Evolutionary conservation across 2,113 vertebrate genomes (phyloP).

Genomic region (Nansenia antarctica): DNA sequence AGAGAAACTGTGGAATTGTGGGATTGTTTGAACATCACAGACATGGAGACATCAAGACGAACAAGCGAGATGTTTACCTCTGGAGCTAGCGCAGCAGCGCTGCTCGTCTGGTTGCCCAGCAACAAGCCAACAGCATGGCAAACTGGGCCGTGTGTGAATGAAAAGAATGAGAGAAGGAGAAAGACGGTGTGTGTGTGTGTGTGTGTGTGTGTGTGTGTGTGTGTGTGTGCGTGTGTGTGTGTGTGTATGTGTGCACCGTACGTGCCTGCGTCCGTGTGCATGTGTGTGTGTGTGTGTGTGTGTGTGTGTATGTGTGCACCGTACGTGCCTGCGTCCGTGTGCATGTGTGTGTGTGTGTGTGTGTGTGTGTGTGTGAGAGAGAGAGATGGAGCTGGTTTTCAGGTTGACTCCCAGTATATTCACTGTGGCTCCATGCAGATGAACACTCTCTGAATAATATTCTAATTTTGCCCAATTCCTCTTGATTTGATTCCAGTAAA

Average conservation of each 20-base stretch:
- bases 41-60: too few species aligned
- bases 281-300: neutral
- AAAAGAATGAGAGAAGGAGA: too few species aligned
- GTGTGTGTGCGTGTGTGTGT: neutral
- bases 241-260: too few species aligned
- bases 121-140: neutral
- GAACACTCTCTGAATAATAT: too few species aligned
- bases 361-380: constrained; percentile 2
- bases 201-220: neutral
- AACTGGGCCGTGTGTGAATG: neutral
- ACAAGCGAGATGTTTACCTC: neutral
- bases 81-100: neutral
- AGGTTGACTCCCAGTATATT: neutral
- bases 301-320: too few species aligned
- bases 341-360: neutral
- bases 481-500: too few species aligned
- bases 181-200: neutral
- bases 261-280: too few species aligned
- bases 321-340: too few species aligned
- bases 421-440: too few species aligned
- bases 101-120: neutral
- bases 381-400: neutral
- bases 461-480: too few species aligned
- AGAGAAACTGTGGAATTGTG: too few species aligned
- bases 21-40: too few species aligned